Conservation (phyloP, 2,113 vertebrate genomes). For the Micronycteris hirsuta region DNA sequence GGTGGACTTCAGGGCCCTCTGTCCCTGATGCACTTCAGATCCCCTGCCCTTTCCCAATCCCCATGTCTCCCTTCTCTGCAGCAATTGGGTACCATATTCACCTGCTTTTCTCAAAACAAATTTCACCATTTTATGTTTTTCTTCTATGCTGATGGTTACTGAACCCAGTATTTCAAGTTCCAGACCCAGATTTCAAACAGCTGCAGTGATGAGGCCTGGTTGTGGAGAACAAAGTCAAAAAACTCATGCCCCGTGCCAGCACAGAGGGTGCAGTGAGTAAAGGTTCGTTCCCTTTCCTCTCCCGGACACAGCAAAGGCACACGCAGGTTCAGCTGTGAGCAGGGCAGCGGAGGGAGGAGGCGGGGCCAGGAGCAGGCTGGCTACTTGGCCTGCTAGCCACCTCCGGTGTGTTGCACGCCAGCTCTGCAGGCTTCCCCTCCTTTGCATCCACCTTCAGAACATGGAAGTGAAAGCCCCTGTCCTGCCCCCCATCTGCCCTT, state of each 20-base stretch:
- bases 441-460: neutral
- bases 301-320: neutral
- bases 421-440: neutral
- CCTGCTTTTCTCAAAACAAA: neutral
- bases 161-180: neutral
- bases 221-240: neutral
- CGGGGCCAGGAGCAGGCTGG: rapidly evolving
- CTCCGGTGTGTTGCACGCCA: neutral
- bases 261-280: rapidly evolving
- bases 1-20: neutral
- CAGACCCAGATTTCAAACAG: neutral
- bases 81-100: neutral
- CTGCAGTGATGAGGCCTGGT: neutral
- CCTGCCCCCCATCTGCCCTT: rapidly evolving
- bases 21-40: neutral
- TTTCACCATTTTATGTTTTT: neutral
- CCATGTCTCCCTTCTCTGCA: neutral
- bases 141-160: neutral
- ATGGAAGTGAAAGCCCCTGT: neutral
- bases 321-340: neutral
- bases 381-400: neutral
- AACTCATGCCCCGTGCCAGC: no score
- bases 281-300: neutral
- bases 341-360: neutral
- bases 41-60: neutral